Evolutionary conservation across 2,797 vertebrate species (phyloP).

Genomic region (Ctenopoma multispine): DNA sequence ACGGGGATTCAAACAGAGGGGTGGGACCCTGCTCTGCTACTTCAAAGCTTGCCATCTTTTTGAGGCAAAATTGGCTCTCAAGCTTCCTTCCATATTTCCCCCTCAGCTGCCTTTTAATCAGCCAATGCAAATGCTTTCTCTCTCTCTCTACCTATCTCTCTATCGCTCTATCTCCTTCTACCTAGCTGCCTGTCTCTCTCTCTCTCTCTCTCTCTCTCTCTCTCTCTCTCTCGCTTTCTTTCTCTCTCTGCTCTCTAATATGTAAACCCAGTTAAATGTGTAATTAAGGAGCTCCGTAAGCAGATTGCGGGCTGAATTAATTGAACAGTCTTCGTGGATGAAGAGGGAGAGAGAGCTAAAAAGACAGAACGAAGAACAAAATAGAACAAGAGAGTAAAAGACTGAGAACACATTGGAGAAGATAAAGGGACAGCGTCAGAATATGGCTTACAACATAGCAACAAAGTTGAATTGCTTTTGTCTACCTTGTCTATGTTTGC

Average conservation of each 20-base stretch:
- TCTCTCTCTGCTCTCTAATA: conserved; percentile 52
- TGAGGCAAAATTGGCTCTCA: conserved; percentile 76
- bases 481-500: conserved; percentile 37
- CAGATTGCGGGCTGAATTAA: conserved; percentile 78
- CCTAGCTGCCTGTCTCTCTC: conserved; percentile 48
- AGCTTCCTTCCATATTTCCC: conserved; percentile 61
- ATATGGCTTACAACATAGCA: conserved; percentile 42
- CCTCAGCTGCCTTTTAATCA: conserved; percentile 74
- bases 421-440: conserved; percentile 58
- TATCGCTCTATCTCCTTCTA: not conserved
- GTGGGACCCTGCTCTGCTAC: conserved; percentile 65
- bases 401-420: conserved; percentile 27
- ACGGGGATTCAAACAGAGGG: conserved; percentile 70
- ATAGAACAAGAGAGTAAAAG: conserved; percentile 37
- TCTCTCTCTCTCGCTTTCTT: conserved; percentile 42
- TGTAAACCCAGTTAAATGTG: conserved; percentile 78
- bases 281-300: conserved; percentile 78
- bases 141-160: conserved; percentile 15
- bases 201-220: conserved; percentile 17
- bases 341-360: conserved; percentile 46
- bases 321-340: conserved; percentile 67
- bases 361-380: conserved; percentile 41
- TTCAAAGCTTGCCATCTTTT: conserved; percentile 82
- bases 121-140: conserved; percentile 60
- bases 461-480: conserved; percentile 50